Evolutionary conservation across 2,888 invertebrate species (phyloP), one percentile per base, ranked within the genome.

Genomic region (Urechis unicinctus): DNA sequence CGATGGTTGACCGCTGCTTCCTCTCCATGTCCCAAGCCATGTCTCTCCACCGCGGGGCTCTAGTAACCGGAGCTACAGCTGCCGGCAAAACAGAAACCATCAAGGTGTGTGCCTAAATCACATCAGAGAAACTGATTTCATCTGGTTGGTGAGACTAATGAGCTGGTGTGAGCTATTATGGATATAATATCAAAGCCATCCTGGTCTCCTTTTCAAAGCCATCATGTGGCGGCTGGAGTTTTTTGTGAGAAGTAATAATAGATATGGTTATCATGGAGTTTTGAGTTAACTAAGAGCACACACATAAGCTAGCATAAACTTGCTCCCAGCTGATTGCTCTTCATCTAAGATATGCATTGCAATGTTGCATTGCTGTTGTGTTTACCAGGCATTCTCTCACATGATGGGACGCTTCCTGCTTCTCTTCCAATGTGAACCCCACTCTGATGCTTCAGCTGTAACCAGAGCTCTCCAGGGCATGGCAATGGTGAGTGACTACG

Each of bases 61-160:
- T 68, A 52, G 60, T 77, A 28, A 58, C 65, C 1, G 78, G 77
- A 1, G 69, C 70, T 28, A 67, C 70, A 9, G 74, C 71, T 9
- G 68, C 68, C 21, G 77, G 78, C 29, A 78, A 78, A 58, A 77
- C 73, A 26, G 75, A 76, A 54, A 77, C 75, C 30, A 66, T 75
- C 55, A 77, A 68, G 68, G 76, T 61, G 17, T 36, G 17, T n/a
- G n/a, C n/a, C n/a, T n/a, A n/a, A n/a, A n/a, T n/a, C n/a, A n/a
- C n/a, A n/a, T n/a, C n/a, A n/a, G n/a, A n/a, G n/a, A n/a, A n/a
- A n/a, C n/a, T n/a, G n/a, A n/a, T n/a, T n/a, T n/a, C n/a, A n/a
- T n/a, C n/a, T n/a, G n/a, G n/a, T n/a, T n/a, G n/a, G n/a, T n/a
- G n/a, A n/a, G n/a, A n/a, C n/a, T n/a, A n/a, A n/a, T n/a, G n/a